These are phyloP conservation scores for Lithophane leautieri DNA, from an alignment of 2,888 invertebrate genomes.

Conservation along the genomic window DNA sequence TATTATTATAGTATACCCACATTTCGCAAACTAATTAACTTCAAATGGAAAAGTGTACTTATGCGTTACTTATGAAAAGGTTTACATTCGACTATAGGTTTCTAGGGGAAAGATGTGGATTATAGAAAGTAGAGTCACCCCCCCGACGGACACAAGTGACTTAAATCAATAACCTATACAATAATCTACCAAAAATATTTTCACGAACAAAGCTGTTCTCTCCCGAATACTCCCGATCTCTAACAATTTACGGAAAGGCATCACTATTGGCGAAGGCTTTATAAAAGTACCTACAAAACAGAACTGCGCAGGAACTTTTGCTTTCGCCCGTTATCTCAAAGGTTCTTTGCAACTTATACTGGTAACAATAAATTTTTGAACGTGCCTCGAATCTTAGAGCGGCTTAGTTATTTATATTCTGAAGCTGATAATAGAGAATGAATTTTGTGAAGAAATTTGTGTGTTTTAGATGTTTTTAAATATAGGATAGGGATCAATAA, in stretches of 20 bases:
- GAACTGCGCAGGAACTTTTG: constrained; percentile 52
- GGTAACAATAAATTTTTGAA: constrained; percentile 69
- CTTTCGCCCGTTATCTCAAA: constrained; percentile 58
- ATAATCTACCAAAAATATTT: not conserved
- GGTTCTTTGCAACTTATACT: constrained; percentile 67
- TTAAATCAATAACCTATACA: not conserved
- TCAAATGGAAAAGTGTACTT: too few relatives aligned
- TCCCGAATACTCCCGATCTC: not conserved
- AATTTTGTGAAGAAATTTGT: constrained; percentile 33
- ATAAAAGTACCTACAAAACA: constrained; percentile 49
- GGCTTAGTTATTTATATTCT: constrained; percentile 59
- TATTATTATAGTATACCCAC: too few relatives aligned
- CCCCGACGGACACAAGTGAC: not conserved
- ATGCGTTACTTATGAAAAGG: too few relatives aligned
- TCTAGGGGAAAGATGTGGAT: too few relatives aligned
- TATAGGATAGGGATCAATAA: not conserved
- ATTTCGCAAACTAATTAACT: too few relatives aligned
- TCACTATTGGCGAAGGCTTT: constrained; percentile 29
- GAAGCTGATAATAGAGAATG: constrained; percentile 32
- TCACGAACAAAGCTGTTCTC: not conserved
- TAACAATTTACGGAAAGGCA: constrained; percentile 12
- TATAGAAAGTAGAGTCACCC: too few relatives aligned
- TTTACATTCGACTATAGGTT: too few relatives aligned
- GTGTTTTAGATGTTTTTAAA: constrained; percentile 28
- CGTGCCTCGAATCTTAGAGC: constrained; percentile 65